Percentiles rank a stretch among this genome's conserved stretches.
phyloP scores from a whole-genome alignment of 2,888 invertebrate species.

The Pomacea canaliculata region DNA sequence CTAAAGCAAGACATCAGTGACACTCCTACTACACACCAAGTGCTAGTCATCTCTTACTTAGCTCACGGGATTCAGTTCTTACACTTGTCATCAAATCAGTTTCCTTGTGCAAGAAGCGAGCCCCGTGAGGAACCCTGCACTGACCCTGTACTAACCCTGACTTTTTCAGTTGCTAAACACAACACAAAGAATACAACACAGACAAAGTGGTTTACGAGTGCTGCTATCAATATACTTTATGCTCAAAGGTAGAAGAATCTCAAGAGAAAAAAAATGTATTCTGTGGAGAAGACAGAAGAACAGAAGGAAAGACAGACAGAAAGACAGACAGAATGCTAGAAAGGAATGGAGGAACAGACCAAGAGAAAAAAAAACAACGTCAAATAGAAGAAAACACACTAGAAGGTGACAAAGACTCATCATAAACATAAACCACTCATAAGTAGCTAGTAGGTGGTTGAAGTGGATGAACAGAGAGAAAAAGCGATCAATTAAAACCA shows the following conservation, averaged over 20 bases:
- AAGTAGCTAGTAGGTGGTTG: too few relatives aligned
- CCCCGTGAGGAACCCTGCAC: conserved; percentile 6
- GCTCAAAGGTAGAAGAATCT: not conserved
- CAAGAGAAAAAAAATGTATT: not conserved
- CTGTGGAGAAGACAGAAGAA: not conserved
- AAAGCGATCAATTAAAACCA: too few relatives aligned
- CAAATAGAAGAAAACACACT: not conserved
- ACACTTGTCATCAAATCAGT: not conserved
- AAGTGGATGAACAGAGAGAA: too few relatives aligned
- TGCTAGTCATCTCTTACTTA: not conserved
- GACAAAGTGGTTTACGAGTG: not conserved
- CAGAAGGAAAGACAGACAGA: conserved; percentile 4
- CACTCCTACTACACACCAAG: not conserved
- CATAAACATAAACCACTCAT: too few relatives aligned
- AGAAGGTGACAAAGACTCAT: too few relatives aligned
- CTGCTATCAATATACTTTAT: not conserved
- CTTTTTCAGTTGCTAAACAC: too few relatives aligned
- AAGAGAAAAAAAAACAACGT: not conserved
- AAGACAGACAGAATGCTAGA: not conserved
- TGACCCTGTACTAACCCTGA: too few relatives aligned
- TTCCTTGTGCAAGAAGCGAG: conserved; percentile 12
- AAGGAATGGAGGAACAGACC: not conserved
- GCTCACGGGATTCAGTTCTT: conserved; percentile 16
- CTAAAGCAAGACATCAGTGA: too few relatives aligned
- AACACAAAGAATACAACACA: not conserved